Conservation (phyloP, 2,888 invertebrate genomes). For the Ptychoptera albimana region DNA sequence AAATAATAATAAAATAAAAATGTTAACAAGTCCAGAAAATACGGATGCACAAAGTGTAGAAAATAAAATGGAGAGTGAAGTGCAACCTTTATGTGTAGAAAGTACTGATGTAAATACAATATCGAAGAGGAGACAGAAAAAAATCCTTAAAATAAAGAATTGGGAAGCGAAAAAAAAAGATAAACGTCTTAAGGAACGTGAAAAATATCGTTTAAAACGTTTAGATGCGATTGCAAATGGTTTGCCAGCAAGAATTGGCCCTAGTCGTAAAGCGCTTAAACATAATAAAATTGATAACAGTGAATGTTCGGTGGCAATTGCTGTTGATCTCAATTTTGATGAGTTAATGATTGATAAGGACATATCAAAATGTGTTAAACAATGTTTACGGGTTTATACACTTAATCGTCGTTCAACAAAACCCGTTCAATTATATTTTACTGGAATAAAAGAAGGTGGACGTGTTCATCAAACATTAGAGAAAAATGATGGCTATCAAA, state of each 20-base stretch:
- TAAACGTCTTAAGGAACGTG: conserved; percentile 56
- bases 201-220: conserved; percentile 50
- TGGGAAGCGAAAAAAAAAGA: conserved; percentile 54
- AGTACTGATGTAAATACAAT: conserved; percentile 7
- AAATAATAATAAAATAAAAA: too few relatives aligned
- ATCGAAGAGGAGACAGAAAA: conserved; percentile 50
- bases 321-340: conserved; percentile 84
- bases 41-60: too few relatives aligned
- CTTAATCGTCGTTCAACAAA: conserved; percentile 65
- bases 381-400: conserved; percentile 80
- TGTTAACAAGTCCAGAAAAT: too few relatives aligned
- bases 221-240: conserved; percentile 54
- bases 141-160: conserved; percentile 49
- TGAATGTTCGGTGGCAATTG: conserved; percentile 37
- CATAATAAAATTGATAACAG: conserved; percentile 42
- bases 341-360: conserved; percentile 81
- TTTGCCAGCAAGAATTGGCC: conserved; percentile 43
- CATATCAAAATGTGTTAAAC: conserved; percentile 75
- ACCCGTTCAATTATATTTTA: conserved; percentile 71
- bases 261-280: conserved; percentile 67
- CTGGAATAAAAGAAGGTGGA: conserved; percentile 52
- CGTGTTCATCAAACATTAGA: conserved; percentile 56
- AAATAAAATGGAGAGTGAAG: too few relatives aligned
- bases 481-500: conserved; percentile 71
- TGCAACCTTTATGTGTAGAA: too few relatives aligned